Percentiles rank a stretch among this genome's conserved stretches.
These are phyloP conservation scores for Plodia interpunctella DNA, from an alignment of 1,140 invertebrate genomes.

Conservation along the genomic window DNA sequence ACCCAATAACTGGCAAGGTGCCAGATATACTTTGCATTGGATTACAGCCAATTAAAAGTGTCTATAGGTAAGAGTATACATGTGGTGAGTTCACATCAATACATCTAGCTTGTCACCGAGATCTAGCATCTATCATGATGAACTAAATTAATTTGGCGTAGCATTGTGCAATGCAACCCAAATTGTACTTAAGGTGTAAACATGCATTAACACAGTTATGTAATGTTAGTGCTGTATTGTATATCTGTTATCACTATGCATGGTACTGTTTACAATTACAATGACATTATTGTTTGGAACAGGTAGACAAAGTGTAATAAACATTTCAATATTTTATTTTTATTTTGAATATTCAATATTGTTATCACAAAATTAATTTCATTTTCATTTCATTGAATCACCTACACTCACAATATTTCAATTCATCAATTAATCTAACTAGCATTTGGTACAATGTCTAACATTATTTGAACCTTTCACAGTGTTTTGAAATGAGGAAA, in stretches of 20 bases:
- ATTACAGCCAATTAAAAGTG: conserved; percentile 75
- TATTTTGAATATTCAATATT: too few species aligned
- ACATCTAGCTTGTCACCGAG: conserved; percentile 47
- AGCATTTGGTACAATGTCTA: too few species aligned
- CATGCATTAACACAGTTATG: background rate
- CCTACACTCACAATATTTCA: too few species aligned
- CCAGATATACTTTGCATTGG: conserved; percentile 73
- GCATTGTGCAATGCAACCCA: conserved; percentile 29
- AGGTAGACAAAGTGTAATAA: too few species aligned
- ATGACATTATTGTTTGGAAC: too few species aligned
- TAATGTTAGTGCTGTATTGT: background rate
- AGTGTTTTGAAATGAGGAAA: too few species aligned
- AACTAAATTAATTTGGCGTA: conserved; percentile 55
- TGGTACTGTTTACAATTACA: too few species aligned
- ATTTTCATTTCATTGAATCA: too few species aligned
- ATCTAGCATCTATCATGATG: conserved; percentile 55
- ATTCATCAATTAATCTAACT: too few species aligned
- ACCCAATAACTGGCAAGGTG: conserved; percentile 58
- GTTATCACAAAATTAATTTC: too few species aligned
- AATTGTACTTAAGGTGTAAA: conserved; percentile 16
- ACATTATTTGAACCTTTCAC: too few species aligned
- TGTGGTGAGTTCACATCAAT: conserved; percentile 51
- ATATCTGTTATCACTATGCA: background rate
- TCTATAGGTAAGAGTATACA: conserved; percentile 31
- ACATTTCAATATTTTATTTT: too few species aligned